phyloP scores from a whole-genome alignment of 2,888 invertebrate species.

The Thera obeliscata region DNA sequence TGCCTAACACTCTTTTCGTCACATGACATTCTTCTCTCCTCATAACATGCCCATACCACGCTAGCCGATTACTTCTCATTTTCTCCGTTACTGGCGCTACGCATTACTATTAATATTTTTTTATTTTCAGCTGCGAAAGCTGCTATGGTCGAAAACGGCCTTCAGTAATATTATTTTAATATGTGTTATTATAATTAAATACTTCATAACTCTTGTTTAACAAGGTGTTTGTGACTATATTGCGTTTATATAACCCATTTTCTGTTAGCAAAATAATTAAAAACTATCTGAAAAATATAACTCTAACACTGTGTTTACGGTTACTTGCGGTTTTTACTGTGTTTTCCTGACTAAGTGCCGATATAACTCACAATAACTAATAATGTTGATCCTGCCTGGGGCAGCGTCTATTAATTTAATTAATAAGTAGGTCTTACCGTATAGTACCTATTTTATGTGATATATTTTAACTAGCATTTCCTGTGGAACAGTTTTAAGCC shows the following conservation, averaged over 20 bases:
- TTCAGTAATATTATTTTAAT: neutral
- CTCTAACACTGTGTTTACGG: conserved; percentile 5
- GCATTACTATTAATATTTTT: too few relatives aligned
- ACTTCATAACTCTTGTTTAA: neutral
- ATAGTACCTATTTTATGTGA: neutral
- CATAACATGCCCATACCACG: too few relatives aligned
- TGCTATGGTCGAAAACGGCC: neutral
- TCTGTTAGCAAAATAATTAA: neutral
- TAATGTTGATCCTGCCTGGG: conserved; percentile 9
- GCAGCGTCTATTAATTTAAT: conserved; percentile 15
- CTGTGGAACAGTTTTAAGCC: neutral
- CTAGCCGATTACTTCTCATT: too few relatives aligned
- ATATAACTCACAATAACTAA: conserved; percentile 21
- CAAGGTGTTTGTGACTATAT: neutral
- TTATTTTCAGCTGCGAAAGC: too few relatives aligned
- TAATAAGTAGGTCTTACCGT: neutral
- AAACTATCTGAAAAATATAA: conserved; percentile 15
- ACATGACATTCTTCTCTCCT: too few relatives aligned
- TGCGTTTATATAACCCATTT: neutral
- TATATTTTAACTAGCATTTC: neutral
- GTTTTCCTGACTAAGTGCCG: conserved; percentile 21
- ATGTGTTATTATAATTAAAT: neutral
- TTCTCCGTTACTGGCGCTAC: too few relatives aligned
- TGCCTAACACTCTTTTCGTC: too few relatives aligned
- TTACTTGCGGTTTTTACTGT: conserved; percentile 1